Evolutionary conservation across 2,888 invertebrate species (phyloP), one percentile per base, ranked within the genome.

Genomic region (Euplagia quadripunctaria): DNA sequence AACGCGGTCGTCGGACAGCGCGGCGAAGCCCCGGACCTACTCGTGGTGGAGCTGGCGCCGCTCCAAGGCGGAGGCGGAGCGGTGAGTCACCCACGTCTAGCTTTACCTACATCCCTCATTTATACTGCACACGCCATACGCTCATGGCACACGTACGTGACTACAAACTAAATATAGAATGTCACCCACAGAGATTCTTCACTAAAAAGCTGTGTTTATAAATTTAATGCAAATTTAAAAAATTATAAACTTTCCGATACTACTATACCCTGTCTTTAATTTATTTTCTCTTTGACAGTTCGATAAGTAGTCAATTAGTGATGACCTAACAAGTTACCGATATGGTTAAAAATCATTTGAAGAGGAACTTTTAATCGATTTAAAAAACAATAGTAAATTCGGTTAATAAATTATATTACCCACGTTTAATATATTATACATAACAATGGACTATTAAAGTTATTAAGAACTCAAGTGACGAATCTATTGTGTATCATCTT

Each of bases 1-100:
- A 80, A 72, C 78, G 71, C 84, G 85, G n/a, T 81, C 83, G 16
- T 74, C 84, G 43, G 92, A 87, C 83, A 89, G 86, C 82, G 90
- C 88, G n/a, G 85, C 90, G 80, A 95, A 96, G 86, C 92, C 96
- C 73, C 92, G 96, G 77, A 93, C 95, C 72, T 96, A 96, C 89
- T 97, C 97, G 66, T 97, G 97, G 97, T 97, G 97, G 97, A 96
- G 96, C 89, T 97, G 97, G 97, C 93, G 97, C 1, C 96, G 97
- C 43, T 94, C 96, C 79, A 93, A 91, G 74, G 85, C 91, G 0
- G 94, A 94, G 64, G 88, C 91, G 71, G 93, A 93, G 74, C 89
- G 90, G 94, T 94, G 58, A 87, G 79, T 71, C 72, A 66, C 20
- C 5, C 20, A 46, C 43, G 14, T 12, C 68, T 9, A 17, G 55